These are phyloP conservation scores for Rhagoletis pomonella DNA, from an alignment of 1,140 invertebrate species.

Conservation along the genomic window DNA sequence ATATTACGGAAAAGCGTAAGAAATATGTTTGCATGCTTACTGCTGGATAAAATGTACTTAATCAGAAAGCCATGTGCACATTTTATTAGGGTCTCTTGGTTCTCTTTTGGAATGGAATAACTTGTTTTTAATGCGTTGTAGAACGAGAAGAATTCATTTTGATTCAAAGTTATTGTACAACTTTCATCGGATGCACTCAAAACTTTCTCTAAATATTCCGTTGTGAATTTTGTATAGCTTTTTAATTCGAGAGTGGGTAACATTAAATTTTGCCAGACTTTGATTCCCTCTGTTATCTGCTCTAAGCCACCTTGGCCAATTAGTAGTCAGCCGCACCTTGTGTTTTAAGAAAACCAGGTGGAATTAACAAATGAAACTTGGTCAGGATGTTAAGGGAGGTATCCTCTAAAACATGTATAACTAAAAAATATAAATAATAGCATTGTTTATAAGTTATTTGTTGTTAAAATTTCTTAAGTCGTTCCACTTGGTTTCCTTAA, in stretches of 20 bases:
- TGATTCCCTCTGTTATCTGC: conserved; percentile 82
- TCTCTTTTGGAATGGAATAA: conserved; percentile 67
- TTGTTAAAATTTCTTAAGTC: too few species aligned
- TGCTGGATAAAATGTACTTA: conserved; percentile 66
- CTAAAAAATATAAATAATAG: too few species aligned
- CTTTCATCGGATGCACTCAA: conserved; percentile 69
- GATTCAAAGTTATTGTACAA: conserved; percentile 61
- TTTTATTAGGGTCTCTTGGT: conserved; percentile 74
- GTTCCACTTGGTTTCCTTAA: too few species aligned
- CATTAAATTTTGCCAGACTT: conserved; percentile 89
- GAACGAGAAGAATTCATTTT: conserved; percentile 73
- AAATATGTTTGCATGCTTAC: conserved; percentile 68
- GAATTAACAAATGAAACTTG: too few species aligned
- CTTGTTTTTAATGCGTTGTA: conserved; percentile 73
- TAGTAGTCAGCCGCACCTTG: too few species aligned
- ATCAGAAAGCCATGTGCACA: conserved; percentile 64
- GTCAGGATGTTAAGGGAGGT: too few species aligned
- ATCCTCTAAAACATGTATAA: too few species aligned
- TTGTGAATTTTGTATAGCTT: conserved; percentile 82
- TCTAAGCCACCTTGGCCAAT: conserved; percentile 84
- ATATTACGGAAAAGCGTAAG: conserved; percentile 66
- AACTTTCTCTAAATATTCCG: conserved; percentile 82
- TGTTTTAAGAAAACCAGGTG: too few species aligned
- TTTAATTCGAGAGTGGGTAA: conserved; percentile 83
- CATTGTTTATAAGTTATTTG: too few species aligned